Conservation (phyloP, 2,888 invertebrate genomes). For the Adela reaumurella region DNA sequence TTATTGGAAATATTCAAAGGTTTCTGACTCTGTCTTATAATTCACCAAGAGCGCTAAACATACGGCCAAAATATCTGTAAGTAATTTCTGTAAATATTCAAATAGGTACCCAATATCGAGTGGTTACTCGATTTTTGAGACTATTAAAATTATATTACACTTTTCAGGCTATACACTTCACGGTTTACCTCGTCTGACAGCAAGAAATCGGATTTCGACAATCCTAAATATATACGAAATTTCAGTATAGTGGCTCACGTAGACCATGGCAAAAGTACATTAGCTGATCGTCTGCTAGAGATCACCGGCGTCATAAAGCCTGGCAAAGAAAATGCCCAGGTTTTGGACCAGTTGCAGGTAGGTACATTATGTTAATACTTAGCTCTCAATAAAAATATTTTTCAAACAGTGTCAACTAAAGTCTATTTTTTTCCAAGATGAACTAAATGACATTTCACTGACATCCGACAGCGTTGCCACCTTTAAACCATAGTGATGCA, state of each 20-base stretch:
- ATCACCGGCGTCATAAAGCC: conserved; percentile 76
- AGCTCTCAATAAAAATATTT: background rate
- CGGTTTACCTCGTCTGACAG: too few relatives aligned
- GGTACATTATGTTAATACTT: conserved; percentile 6
- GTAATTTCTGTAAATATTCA: background rate
- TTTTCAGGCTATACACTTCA: too few relatives aligned
- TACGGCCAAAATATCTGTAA: background rate
- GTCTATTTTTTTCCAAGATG: too few relatives aligned
- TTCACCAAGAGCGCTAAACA: background rate
- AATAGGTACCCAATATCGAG: too few relatives aligned
- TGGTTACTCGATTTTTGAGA: too few relatives aligned
- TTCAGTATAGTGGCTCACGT: conserved; percentile 99
- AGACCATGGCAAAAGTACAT: conserved; percentile 97
- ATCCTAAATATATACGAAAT: conserved; percentile 68
- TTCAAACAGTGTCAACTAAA: too few relatives aligned
- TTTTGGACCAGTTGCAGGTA: conserved; percentile 72
- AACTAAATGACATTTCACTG: too few relatives aligned
- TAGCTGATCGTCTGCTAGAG: conserved; percentile 94
- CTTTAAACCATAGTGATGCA: too few relatives aligned
- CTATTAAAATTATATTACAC: too few relatives aligned
- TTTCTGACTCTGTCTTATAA: background rate
- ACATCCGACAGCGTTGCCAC: too few relatives aligned
- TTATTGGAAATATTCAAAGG: background rate
- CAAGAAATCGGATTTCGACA: background rate
- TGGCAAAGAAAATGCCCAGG: conserved; percentile 64